Evolutionary conservation across 1,140 invertebrate genomes (phyloP).

Genomic region (Homalodisca vitripennis): DNA sequence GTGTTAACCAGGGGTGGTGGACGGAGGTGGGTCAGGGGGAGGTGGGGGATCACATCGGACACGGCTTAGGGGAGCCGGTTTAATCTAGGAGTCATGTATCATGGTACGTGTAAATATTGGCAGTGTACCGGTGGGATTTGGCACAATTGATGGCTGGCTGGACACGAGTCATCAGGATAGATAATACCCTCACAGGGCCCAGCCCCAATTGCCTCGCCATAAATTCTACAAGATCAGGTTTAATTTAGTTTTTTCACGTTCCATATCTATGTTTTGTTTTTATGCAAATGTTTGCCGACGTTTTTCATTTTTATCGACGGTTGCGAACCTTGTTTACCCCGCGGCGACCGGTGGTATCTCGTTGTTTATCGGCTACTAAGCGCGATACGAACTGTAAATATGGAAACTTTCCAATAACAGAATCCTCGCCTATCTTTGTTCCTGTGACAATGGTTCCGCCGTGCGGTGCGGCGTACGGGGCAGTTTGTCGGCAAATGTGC

Average conservation of each 20-base stretch:
- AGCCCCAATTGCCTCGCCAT: not conserved
- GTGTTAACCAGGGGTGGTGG: not conserved
- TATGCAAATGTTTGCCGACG: constrained; percentile 5
- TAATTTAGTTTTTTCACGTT: constrained; percentile 12
- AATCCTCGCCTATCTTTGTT: no score
- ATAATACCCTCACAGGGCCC: not conserved
- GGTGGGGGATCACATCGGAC: not conserved
- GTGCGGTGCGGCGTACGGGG: no score
- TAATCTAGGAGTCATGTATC: constrained; percentile 11
- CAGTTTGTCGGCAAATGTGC: no score
- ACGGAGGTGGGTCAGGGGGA: not conserved
- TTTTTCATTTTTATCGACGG: constrained; percentile 12
- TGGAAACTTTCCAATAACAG: no score
- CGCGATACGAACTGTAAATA: no score
- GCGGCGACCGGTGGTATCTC: not conserved
- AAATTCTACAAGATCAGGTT: not conserved
- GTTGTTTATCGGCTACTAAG: not conserved
- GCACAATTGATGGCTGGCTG: not conserved
- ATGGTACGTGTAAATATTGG: constrained; percentile 4
- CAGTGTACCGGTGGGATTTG: constrained; percentile 2
- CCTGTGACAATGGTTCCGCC: no score
- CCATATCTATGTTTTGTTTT: constrained; percentile 18
- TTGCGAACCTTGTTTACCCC: not conserved
- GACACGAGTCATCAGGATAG: not conserved
- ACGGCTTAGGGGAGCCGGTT: not conserved